Conservation (phyloP, 2,888 invertebrate species). For the Trichogramma evanescens region DNA sequence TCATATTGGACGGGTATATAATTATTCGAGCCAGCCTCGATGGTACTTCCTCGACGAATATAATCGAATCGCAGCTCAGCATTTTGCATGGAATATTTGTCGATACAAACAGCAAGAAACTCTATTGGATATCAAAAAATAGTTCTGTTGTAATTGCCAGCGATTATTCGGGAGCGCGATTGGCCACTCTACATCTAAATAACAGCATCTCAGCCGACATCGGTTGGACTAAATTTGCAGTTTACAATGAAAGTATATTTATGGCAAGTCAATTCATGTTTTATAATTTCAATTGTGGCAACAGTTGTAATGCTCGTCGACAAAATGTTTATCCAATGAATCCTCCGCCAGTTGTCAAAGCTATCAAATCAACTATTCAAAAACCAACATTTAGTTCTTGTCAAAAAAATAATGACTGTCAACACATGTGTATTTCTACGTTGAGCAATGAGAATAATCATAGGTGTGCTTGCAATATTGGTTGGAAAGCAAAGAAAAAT, state of each 20-base stretch:
- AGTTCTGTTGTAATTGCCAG: no score
- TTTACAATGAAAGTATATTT: slow-evolving; percentile 3
- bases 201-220: neutral
- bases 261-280: slow-evolving; percentile 3
- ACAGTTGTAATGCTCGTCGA: neutral
- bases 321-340: slow-evolving; percentile 10
- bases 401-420: slow-evolving; percentile 10
- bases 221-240: slow-evolving; percentile 10
- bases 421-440: slow-evolving; percentile 13
- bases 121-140: slow-evolving; percentile 7
- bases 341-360: slow-evolving; percentile 9
- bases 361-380: neutral
- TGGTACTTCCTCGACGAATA: neutral
- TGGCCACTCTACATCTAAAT: neutral
- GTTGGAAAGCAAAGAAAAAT: slow-evolving; percentile 2
- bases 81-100: slow-evolving; percentile 8
- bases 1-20: slow-evolving; percentile 15
- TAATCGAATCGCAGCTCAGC: neutral
- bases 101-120: neutral
- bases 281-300: neutral
- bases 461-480: slow-evolving; percentile 13
- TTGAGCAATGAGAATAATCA: neutral
- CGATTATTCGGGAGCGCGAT: slow-evolving; percentile 9
- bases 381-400: neutral
- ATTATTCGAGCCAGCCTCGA: slow-evolving; percentile 12